phyloP scores from a whole-genome alignment of 2,797 vertebrate species.

The Cercopithecus mitis region DNA sequence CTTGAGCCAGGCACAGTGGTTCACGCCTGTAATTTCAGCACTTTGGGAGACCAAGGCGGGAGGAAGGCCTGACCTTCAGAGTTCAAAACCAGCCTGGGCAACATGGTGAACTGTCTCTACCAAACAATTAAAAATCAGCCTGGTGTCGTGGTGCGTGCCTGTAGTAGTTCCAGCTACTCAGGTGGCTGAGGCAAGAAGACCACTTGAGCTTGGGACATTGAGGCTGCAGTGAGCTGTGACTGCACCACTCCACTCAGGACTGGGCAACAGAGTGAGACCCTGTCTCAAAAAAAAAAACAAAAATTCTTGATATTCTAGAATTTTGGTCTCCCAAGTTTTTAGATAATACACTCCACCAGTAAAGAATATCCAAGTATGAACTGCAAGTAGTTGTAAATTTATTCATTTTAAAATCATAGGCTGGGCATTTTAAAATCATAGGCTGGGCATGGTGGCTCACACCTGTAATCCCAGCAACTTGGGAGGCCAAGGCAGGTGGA shows the following conservation, averaged over 20 bases:
- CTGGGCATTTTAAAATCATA: not conserved
- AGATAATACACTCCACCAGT: not conserved
- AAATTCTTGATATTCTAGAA: not conserved
- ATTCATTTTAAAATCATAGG: not conserved
- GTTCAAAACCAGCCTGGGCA: not conserved
- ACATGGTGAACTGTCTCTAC: not conserved
- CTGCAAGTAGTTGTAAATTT: not conserved
- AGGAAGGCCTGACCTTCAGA: not conserved
- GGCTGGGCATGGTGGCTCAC: no score
- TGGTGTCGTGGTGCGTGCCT: no score
- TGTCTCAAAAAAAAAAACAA: not conserved
- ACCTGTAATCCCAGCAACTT: no score
- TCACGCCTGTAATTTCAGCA: not conserved
- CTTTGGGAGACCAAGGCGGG: not conserved
- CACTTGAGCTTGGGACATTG: not conserved
- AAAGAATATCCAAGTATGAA: slow-evolving; percentile 27
- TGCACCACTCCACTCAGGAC: not conserved
- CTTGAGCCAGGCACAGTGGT: not conserved
- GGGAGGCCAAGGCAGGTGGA: no score
- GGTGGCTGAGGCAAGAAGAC: not conserved
- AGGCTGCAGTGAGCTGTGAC: not conserved
- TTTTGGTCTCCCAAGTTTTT: not conserved
- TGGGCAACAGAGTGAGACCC: not conserved
- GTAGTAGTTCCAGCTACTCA: not conserved
- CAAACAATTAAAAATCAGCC: not conserved